phyloP scores from a whole-genome alignment of 2,113 vertebrate species.

The Hippocampus zosterae region DNA sequence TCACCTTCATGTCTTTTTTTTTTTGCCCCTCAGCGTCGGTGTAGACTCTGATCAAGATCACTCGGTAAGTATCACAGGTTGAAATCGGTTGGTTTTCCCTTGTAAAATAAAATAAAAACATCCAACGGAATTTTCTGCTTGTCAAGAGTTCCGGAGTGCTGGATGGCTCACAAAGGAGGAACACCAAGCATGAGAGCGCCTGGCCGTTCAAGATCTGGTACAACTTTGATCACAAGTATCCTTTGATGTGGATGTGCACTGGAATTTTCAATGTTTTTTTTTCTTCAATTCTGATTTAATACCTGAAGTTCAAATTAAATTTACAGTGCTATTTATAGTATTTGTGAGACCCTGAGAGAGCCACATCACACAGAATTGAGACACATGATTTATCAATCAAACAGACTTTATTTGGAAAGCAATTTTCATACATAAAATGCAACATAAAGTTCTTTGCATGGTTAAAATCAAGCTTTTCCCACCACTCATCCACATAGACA shows the following conservation, averaged over 20 bases:
- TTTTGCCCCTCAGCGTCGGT: constrained; percentile 76
- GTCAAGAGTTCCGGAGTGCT: constrained; percentile 54
- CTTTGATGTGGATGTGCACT: constrained; percentile 28
- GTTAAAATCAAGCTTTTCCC: too few species aligned
- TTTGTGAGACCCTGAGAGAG: too few species aligned
- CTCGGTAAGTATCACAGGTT: constrained; percentile 68
- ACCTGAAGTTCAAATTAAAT: not conserved
- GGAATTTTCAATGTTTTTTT: not conserved
- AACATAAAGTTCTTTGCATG: too few species aligned
- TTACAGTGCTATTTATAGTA: not conserved
- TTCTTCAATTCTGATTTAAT: not conserved
- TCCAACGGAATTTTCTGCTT: not conserved
- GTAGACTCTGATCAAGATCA: constrained; percentile 91
- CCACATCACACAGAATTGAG: too few species aligned
- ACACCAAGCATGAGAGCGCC: constrained; percentile 87
- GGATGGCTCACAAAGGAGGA: constrained; percentile 80
- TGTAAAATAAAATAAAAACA: not conserved
- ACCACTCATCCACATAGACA: too few species aligned
- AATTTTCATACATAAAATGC: too few species aligned
- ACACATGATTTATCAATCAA: too few species aligned
- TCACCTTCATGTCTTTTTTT: not conserved
- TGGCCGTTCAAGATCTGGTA: constrained; percentile 98
- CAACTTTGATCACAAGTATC: constrained; percentile 99
- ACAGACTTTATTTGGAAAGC: too few species aligned
- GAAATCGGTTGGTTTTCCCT: not conserved